These are phyloP conservation scores for Sesamia nonagrioides DNA, from an alignment of 1,140 invertebrate genomes.

Conservation along the genomic window DNA sequence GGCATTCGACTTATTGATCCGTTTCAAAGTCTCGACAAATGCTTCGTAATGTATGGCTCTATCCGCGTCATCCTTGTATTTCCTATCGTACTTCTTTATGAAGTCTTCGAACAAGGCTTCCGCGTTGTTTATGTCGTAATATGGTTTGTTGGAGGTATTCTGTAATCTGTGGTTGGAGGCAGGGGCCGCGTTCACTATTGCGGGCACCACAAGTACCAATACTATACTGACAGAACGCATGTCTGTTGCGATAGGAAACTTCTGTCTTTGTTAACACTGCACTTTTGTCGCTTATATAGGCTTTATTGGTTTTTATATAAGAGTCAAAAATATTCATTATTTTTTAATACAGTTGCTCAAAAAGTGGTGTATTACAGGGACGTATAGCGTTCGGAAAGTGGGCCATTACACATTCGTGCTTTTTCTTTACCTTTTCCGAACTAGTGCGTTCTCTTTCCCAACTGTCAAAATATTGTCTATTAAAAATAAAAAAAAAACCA, in stretches of 20 bases:
- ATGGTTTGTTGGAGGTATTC: constrained; percentile 35
- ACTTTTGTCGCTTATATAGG: constrained; percentile 22
- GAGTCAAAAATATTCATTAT: constrained; percentile 3
- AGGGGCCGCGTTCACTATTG: constrained; percentile 51
- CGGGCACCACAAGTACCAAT: constrained; percentile 44
- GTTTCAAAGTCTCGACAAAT: constrained; percentile 62
- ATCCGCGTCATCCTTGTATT: constrained; percentile 69
- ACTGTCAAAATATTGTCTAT: too few relatives aligned
- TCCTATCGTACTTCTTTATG: constrained; percentile 61
- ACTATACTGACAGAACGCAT: constrained; percentile 51
- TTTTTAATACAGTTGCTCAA: too few relatives aligned
- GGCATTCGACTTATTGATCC: constrained; percentile 67
- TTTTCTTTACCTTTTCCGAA: too few relatives aligned
- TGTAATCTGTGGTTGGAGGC: constrained; percentile 44
- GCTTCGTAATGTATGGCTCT: constrained; percentile 61
- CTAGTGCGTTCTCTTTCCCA: too few relatives aligned
- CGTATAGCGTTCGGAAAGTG: too few relatives aligned
- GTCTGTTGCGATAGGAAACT: neutral
- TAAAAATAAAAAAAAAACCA: too few relatives aligned
- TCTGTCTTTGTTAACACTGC: constrained; percentile 19
- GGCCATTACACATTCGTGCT: too few relatives aligned
- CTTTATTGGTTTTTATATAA: too few relatives aligned
- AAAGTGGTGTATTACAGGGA: too few relatives aligned
- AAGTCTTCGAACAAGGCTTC: constrained; percentile 65
- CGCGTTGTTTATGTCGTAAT: constrained; percentile 66